Evolutionary conservation across 1,140 invertebrate genomes (phyloP).

Genomic region (Drosophila parvula): DNA sequence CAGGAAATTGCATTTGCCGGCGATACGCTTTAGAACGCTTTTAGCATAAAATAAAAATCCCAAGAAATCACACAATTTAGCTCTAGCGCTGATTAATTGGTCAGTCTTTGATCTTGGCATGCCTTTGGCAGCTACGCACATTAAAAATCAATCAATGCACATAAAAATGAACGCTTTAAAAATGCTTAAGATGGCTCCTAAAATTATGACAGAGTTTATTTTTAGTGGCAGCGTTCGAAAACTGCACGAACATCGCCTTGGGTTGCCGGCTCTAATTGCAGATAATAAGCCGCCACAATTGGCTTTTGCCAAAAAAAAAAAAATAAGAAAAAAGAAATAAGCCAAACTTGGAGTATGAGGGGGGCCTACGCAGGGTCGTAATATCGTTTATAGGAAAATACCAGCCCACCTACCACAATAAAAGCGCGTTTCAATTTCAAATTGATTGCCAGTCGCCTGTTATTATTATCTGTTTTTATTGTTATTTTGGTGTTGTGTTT

Average conservation of each 20-base stretch:
- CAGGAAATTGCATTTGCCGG: slow-evolving; percentile 15
- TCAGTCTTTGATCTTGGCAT: slow-evolving; percentile 38
- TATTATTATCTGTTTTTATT: slow-evolving; percentile 71
- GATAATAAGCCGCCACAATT: slow-evolving; percentile 74
- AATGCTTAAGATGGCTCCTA: slow-evolving; percentile 37
- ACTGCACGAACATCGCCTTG: slow-evolving; percentile 61
- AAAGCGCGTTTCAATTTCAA: slow-evolving; percentile 80
- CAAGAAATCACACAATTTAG: slow-evolving; percentile 9
- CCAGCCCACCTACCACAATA: slow-evolving; percentile 58
- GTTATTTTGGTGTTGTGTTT: slow-evolving; percentile 36
- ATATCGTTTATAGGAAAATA: slow-evolving; percentile 47
- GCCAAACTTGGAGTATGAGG: slow-evolving; percentile 2
- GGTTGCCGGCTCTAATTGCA: slow-evolving; percentile 66
- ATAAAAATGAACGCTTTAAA: slow-evolving; percentile 22
- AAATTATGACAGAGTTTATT: slow-evolving; percentile 63
- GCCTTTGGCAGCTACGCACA: slow-evolving; percentile 51
- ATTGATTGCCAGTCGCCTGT: slow-evolving; percentile 76
- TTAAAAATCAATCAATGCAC: slow-evolving; percentile 72
- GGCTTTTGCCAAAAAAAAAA: slow-evolving; percentile 53
- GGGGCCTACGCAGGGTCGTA: slow-evolving; percentile 63
- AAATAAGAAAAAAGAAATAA: slow-evolving; percentile 39
- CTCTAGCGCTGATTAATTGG: slow-evolving; percentile 32
- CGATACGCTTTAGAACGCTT: slow-evolving; percentile 51
- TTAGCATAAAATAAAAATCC: slow-evolving; percentile 20
- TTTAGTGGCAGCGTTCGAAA: slow-evolving; percentile 35